Evolutionary conservation across 2,888 invertebrate species (phyloP).

Genomic region (Morpho achilles): DNA sequence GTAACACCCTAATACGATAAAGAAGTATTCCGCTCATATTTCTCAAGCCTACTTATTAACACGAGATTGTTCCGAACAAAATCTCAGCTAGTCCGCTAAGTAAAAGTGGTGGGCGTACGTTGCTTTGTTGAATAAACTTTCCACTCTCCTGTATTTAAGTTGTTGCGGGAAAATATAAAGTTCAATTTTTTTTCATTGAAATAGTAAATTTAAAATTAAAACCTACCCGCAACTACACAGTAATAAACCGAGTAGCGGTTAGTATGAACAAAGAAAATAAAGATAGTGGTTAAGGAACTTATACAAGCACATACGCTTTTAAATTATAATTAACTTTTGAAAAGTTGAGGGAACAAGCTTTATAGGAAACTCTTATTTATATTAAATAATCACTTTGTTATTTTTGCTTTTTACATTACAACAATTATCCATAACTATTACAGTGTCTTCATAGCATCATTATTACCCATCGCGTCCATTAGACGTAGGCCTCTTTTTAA

Average conservation of each 20-base stretch:
- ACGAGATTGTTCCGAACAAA: slow-evolving; percentile 19
- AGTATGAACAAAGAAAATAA: not conserved
- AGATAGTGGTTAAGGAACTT: too few relatives aligned
- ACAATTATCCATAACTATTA: too few relatives aligned
- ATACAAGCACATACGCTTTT: too few relatives aligned
- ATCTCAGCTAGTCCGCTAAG: slow-evolving; percentile 15
- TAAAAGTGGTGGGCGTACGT: slow-evolving; percentile 12
- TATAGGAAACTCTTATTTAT: too few relatives aligned
- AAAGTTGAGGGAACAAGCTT: too few relatives aligned
- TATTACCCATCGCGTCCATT: too few relatives aligned
- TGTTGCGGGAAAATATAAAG: slow-evolving; percentile 5
- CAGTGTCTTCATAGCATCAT: too few relatives aligned
- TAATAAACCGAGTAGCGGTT: slow-evolving; percentile 1
- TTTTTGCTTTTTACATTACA: too few relatives aligned
- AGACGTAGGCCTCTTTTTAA: too few relatives aligned
- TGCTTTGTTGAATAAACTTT: slow-evolving; percentile 12
- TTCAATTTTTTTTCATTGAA: slow-evolving; percentile 4
- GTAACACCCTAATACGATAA: slow-evolving; percentile 16
- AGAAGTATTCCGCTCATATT: slow-evolving; percentile 18
- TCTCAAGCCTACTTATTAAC: slow-evolving; percentile 20
- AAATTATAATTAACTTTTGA: too few relatives aligned
- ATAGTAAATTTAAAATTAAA: not conserved
- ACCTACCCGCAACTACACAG: not conserved
- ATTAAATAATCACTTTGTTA: too few relatives aligned
- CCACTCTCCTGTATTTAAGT: slow-evolving; percentile 12